Percentiles rank a stretch among this genome's conserved stretches.
Conservation (phyloP, 2,797 vertebrate species). For the Okamejei kenojei region DNA sequence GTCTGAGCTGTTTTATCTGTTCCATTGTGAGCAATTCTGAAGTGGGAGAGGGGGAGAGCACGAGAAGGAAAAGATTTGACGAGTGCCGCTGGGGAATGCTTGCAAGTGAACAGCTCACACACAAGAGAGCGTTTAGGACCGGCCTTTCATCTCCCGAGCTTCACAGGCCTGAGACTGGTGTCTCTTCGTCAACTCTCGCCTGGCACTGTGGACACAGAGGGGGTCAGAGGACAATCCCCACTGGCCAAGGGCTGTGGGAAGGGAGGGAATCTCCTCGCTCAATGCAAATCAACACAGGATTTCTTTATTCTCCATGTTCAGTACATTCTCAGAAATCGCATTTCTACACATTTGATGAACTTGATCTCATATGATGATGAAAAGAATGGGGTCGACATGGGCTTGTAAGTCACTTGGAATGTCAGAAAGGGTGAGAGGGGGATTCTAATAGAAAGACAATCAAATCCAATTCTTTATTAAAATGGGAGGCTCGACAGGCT, state of each 20-base stretch:
- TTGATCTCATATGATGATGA: too few species aligned
- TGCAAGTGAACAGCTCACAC: not conserved
- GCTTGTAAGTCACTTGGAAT: too few species aligned
- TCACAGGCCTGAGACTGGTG: too few species aligned
- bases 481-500: too few species aligned
- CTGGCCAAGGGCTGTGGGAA: not conserved
- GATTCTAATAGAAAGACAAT: too few species aligned
- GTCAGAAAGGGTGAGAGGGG: too few species aligned
- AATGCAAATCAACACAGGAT: not conserved
- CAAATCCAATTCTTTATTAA: too few species aligned
- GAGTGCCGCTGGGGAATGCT: not conserved
- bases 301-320: not conserved
- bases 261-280: not conserved
- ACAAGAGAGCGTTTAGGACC: not conserved
- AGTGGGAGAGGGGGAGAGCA: not conserved
- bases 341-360: not conserved
- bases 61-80: not conserved
- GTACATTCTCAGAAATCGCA: not conserved
- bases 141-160: not conserved
- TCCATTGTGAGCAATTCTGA: not conserved
- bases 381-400: too few species aligned
- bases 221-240: not conserved
- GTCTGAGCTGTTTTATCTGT: constrained; percentile 9
- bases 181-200: not conserved
- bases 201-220: not conserved